Percentiles rank a stretch among this genome's conserved stretches.
Evolutionary conservation across 2,113 vertebrate species (phyloP).

Genomic region (Microcebus griseorufus): DNA sequence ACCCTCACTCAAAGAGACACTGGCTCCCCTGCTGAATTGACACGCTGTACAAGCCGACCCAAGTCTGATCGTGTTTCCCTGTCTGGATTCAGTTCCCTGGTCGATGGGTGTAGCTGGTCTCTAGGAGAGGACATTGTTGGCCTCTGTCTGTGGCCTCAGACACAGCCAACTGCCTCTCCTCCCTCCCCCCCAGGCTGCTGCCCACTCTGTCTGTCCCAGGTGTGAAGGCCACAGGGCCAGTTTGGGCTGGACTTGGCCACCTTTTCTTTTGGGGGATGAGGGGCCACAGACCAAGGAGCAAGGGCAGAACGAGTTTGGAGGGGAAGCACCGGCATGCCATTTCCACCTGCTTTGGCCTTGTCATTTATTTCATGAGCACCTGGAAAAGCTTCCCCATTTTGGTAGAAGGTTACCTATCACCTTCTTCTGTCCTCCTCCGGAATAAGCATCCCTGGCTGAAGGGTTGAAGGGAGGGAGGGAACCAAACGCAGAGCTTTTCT

Average conservation of each 20-base stretch:
- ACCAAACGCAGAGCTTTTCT: not conserved
- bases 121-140: no score
- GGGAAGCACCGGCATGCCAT: not conserved
- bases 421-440: not conserved
- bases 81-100: not conserved
- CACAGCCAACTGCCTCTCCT: not conserved
- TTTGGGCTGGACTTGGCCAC: not conserved
- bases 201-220: not conserved
- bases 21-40: not conserved
- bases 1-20: not conserved
- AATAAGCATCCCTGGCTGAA: no score
- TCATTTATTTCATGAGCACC: not conserved
- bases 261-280: not conserved
- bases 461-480: no score
- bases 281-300: not conserved
- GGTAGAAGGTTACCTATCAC: not conserved
- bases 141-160: not conserved
- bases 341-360: not conserved
- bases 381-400: not conserved
- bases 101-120: not conserved
- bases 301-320: not conserved
- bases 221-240: not conserved
- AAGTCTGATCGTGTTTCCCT: fast-evolving
- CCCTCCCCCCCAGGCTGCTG: not conserved
- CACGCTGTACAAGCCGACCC: not conserved